Percentiles rank a stretch among this genome's conserved stretches.
Conservation (phyloP, 2,797 vertebrate species). For the Mormyrops boulengeri region DNA sequence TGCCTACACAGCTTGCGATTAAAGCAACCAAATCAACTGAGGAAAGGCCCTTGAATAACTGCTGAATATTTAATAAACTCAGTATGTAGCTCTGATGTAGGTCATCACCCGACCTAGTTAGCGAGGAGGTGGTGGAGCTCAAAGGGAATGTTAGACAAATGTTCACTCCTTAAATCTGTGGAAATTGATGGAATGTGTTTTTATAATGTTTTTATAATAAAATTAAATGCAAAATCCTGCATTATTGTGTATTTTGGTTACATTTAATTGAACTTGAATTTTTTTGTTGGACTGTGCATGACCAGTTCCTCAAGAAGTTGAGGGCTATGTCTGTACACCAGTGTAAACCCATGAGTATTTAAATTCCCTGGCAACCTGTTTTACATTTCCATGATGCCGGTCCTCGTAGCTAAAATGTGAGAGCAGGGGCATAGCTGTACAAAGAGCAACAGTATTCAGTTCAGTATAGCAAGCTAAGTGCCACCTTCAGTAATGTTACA, state of each 20-base stretch:
- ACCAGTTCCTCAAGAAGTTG: background rate
- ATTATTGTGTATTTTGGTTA: background rate
- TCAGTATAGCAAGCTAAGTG: background rate
- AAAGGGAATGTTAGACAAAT: background rate
- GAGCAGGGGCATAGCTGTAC: background rate
- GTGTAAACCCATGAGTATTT: background rate
- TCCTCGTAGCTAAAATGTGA: background rate
- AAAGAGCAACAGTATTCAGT: background rate
- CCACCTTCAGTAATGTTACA: background rate
- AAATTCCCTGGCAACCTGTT: background rate
- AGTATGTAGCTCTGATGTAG: conserved; percentile 11
- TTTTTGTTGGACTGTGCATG: background rate
- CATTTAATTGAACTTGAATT: background rate
- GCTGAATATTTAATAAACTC: background rate
- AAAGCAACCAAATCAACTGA: background rate
- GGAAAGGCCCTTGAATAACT: background rate
- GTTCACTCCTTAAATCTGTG: background rate
- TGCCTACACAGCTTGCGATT: background rate
- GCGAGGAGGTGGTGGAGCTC: background rate
- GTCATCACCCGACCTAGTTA: background rate
- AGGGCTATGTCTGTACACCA: background rate
- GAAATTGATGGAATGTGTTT: background rate
- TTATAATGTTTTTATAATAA: background rate
- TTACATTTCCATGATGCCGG: background rate
- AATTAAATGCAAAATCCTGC: background rate